phyloP scores from a whole-genome alignment of 2,888 invertebrate species.

The Cyrtodaria siliqua region DNA sequence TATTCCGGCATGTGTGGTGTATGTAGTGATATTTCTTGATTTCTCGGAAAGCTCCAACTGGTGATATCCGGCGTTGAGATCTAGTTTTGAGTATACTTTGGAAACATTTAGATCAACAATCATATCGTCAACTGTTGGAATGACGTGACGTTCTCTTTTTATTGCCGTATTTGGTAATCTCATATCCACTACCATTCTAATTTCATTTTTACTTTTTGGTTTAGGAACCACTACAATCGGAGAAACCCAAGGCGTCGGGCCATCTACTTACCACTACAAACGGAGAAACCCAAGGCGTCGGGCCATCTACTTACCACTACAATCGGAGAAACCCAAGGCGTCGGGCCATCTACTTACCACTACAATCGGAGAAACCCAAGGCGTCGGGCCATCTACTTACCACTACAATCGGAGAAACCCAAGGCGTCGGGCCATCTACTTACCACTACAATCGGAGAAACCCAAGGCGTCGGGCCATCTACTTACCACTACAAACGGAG shows the following conservation, averaged over 20 bases:
- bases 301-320: too few relatives aligned
- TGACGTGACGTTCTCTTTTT: conserved; percentile 49
- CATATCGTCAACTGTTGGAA: conserved; percentile 61
- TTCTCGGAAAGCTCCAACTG: conserved; percentile 57
- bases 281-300: conserved; percentile 70
- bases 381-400: too few relatives aligned
- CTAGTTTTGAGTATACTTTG: conserved; percentile 55
- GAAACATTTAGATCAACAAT: conserved; percentile 53
- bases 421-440: too few relatives aligned
- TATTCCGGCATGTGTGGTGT: conserved; percentile 53
- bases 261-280: conserved; percentile 66
- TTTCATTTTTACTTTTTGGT: conserved; percentile 52
- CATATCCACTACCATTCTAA: conserved; percentile 68
- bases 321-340: conserved; percentile 70
- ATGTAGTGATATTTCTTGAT: conserved; percentile 62
- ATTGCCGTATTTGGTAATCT: conserved; percentile 59
- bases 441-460: conserved; percentile 66
- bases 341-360: too few relatives aligned
- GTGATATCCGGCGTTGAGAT: conserved; percentile 59
- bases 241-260: conserved; percentile 71
- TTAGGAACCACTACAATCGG: conserved; percentile 67
- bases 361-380: conserved; percentile 70
- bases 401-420: conserved; percentile 68
- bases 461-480: conserved; percentile 73
- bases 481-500: conserved; percentile 65